A percentile compares a stretch with the other conserved stretches of the same genome.
Evolutionary conservation across 2,113 vertebrate species (phyloP).

Genomic region (Loxodonta africana): DNA sequence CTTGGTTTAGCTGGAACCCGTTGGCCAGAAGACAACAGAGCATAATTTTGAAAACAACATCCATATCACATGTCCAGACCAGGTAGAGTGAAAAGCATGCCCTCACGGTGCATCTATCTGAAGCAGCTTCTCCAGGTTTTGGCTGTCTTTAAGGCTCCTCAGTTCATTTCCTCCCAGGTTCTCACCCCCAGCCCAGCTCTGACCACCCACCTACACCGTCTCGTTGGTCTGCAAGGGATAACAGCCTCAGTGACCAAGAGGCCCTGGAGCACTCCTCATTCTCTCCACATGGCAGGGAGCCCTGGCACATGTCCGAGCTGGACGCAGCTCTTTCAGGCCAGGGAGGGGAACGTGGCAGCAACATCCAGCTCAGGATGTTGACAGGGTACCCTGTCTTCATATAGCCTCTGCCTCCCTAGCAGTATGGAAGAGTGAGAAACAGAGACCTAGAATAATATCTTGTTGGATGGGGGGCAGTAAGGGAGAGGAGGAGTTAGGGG

Average conservation of each 20-base stretch:
- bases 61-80: constrained; percentile 83
- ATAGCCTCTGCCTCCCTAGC: background rate
- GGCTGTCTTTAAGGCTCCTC: background rate
- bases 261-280: background rate
- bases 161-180: background rate
- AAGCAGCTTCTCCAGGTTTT: background rate
- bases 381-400: background rate
- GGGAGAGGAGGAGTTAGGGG: background rate
- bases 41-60: constrained; percentile 71
- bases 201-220: background rate
- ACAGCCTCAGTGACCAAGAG: background rate
- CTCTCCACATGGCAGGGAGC: accelerated
- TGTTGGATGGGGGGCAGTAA: background rate
- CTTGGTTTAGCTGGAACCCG: constrained; percentile 87
- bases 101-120: accelerated
- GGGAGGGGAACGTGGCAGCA: too few relatives aligned
- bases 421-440: background rate
- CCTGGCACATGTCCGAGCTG: background rate
- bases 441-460: background rate
- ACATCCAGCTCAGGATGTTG: background rate
- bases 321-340: background rate
- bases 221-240: background rate
- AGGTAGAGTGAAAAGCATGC: constrained; percentile 74
- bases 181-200: background rate
- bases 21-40: constrained; percentile 83